Conservation (phyloP, 2,113 vertebrate species). For the Willisornis vidua region DNA sequence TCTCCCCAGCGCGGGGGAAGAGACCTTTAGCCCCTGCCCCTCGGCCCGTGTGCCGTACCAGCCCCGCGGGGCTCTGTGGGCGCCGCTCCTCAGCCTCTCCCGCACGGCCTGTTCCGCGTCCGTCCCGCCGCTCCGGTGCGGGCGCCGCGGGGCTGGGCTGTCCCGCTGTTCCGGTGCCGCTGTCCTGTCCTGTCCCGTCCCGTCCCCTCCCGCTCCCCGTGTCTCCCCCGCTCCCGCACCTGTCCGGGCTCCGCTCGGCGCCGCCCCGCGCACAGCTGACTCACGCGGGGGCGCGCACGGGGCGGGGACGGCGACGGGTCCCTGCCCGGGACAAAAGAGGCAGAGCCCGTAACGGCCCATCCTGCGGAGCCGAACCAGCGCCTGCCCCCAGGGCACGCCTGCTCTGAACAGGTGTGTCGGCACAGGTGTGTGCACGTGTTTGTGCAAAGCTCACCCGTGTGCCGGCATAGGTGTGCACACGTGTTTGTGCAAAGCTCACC, state of each 20-base stretch:
- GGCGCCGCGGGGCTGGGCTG: too few species aligned
- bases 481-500: too few species aligned
- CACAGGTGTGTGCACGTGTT: too few species aligned
- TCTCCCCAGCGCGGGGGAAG: background rate
- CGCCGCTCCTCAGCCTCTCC: background rate
- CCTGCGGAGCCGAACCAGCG: too few species aligned
- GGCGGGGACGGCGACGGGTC: background rate
- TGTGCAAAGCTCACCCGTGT: too few species aligned
- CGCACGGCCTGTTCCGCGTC: background rate
- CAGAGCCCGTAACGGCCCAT: too few species aligned
- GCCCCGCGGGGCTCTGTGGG: too few species aligned
- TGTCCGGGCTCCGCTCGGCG: background rate
- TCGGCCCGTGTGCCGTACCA: accelerated
- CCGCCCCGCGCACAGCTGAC: background rate
- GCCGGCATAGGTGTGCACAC: accelerated
- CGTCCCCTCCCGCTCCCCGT: background rate
- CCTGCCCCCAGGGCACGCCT: background rate
- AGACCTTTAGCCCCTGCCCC: background rate
- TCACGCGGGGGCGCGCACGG: background rate
- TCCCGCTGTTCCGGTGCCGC: too few species aligned
- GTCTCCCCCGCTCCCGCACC: too few species aligned
- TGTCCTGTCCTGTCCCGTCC: background rate
- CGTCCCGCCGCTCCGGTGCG: too few species aligned
- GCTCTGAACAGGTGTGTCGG: accelerated
- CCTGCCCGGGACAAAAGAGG: background rate